phyloP scores from a whole-genome alignment of 2,888 invertebrate species.

The Achlya flavicornis region DNA sequence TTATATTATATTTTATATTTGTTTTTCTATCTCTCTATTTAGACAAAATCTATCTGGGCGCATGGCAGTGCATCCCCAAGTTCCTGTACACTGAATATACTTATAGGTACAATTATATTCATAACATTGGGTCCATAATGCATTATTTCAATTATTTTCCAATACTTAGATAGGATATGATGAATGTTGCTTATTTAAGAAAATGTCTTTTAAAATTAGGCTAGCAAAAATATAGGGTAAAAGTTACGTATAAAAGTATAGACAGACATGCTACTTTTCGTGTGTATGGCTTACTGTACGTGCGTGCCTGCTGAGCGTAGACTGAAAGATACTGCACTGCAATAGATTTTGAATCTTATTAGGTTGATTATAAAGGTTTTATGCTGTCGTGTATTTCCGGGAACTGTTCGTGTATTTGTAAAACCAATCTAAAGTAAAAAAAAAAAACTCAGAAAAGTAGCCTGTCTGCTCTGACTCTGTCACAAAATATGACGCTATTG shows the following conservation, averaged over 20 bases:
- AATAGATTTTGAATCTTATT: too few relatives aligned
- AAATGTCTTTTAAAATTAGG: background rate
- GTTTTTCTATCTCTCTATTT: background rate
- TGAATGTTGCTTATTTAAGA: background rate
- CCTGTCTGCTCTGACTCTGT: background rate
- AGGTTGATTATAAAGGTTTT: too few relatives aligned
- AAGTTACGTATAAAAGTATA: background rate
- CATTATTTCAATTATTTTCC: conserved; percentile 7
- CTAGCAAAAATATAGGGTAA: background rate
- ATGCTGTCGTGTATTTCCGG: too few relatives aligned
- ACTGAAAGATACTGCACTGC: too few relatives aligned
- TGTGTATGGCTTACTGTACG: too few relatives aligned
- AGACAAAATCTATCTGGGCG: background rate
- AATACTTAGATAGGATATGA: conserved; percentile 1
- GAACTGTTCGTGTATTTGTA: too few relatives aligned
- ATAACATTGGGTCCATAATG: background rate
- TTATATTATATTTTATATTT: background rate
- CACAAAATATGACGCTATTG: conserved; percentile 5
- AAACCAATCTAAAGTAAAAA: background rate
- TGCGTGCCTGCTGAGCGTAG: too few relatives aligned
- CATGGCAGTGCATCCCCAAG: conserved; percentile 4
- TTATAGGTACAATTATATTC: background rate
- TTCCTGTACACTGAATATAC: background rate
- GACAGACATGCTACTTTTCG: background rate
- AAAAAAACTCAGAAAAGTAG: background rate